A percentile compares a stretch with the other conserved stretches of the same genome.
Conservation (phyloP, 2,113 vertebrate genomes). For the Corythaixoides concolor region DNA sequence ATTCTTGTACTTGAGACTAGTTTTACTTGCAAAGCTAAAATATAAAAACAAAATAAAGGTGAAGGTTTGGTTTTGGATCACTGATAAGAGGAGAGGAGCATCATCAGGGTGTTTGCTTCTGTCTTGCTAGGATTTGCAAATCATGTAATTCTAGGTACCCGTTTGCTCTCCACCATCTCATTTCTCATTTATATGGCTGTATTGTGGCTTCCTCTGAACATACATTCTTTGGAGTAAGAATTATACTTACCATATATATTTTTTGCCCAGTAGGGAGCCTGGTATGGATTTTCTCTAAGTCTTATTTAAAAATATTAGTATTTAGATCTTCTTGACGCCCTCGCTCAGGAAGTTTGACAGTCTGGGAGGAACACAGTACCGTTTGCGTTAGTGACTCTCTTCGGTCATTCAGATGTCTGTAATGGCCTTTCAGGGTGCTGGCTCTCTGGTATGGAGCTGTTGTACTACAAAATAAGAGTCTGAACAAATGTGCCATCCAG, state of each 20-base stretch:
- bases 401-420: background rate
- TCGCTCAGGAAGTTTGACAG: background rate
- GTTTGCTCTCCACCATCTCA: background rate
- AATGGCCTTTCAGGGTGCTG: background rate
- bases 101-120: background rate
- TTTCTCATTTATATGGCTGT: background rate
- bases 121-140: background rate
- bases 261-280: background rate
- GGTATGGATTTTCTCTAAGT: background rate
- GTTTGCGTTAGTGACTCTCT: background rate
- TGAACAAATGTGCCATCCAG: background rate
- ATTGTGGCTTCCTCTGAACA: background rate
- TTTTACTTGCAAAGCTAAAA: background rate
- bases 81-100: background rate
- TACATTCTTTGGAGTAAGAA: background rate
- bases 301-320: background rate
- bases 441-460: background rate
- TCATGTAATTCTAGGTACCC: background rate
- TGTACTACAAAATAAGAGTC: background rate
- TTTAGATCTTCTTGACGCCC: background rate
- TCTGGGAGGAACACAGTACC: background rate
- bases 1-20: background rate
- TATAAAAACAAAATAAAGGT: background rate
- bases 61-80: background rate
- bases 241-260: background rate